These are phyloP conservation scores for Leptinotarsa rubiginosa DNA, from an alignment of 2,888 invertebrate genomes.

Conservation along the genomic window DNA sequence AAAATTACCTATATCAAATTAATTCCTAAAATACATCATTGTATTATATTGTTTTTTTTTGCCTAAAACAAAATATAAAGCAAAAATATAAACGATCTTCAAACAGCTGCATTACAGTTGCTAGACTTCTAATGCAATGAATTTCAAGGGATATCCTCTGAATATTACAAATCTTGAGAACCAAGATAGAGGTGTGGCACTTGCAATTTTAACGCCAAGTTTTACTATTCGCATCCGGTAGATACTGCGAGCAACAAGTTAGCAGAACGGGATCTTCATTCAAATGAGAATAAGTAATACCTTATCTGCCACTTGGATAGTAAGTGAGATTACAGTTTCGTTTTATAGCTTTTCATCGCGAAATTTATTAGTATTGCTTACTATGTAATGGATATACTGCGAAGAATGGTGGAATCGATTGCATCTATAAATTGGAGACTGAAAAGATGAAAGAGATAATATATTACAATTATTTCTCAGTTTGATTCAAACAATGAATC, in stretches of 20 bases:
- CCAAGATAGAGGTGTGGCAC: neutral
- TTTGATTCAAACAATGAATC: too few species aligned
- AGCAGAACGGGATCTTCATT: slow-evolving; percentile 4
- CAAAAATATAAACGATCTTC: too few species aligned
- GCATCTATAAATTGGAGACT: neutral
- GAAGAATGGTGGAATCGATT: neutral
- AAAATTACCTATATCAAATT: too few species aligned
- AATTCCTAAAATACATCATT: too few species aligned
- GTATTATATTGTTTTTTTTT: too few species aligned
- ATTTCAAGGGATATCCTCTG: neutral
- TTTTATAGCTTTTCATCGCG: neutral
- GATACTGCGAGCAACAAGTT: slow-evolving; percentile 10
- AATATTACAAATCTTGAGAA: neutral
- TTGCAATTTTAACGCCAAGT: neutral
- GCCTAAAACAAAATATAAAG: too few species aligned
- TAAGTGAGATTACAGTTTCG: neutral
- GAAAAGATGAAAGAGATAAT: neutral
- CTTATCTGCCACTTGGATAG: neutral
- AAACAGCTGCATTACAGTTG: too few species aligned
- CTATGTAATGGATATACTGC: neutral
- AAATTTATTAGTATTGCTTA: neutral
- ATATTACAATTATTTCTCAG: too few species aligned
- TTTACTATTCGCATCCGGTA: slow-evolving; percentile 13
- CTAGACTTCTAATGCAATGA: neutral
- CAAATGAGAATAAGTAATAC: slow-evolving; percentile 6